phyloP scores from a whole-genome alignment of 92 coral and sea anemone species.

The Bergia sp. region DNA sequence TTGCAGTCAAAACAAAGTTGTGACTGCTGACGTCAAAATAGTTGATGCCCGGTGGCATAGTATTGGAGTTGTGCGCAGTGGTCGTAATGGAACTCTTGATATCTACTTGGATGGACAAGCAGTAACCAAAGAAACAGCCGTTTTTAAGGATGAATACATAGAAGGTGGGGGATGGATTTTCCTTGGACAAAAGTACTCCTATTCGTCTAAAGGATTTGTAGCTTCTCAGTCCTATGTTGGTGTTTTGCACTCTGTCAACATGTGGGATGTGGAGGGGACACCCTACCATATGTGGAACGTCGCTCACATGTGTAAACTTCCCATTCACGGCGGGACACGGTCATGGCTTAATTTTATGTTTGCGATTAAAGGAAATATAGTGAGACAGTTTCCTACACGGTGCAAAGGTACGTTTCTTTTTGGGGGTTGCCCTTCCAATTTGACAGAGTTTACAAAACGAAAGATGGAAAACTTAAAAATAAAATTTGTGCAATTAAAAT shows the following conservation, averaged over 20 bases:
- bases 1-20: conserved; percentile 43
- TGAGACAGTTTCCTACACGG: conserved; percentile 51
- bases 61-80: conserved; percentile 57
- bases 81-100: conserved; percentile 5
- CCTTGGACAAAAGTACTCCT: conserved; percentile 59
- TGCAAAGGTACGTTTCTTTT: conserved; percentile 52
- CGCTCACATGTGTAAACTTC: conserved; percentile 67
- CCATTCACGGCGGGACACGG: conserved; percentile 53
- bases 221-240: conserved; percentile 54
- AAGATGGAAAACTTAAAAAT: too few relatives aligned
- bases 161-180: conserved; percentile 63
- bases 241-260: conserved; percentile 55
- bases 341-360: conserved; percentile 57
- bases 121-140: not conserved
- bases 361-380: conserved; percentile 53
- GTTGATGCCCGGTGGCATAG: conserved; percentile 64
- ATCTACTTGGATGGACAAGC: conserved; percentile 50
- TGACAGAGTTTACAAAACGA: too few relatives aligned
- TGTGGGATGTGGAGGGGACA: conserved; percentile 57
- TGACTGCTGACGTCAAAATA: conserved; percentile 38
- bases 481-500: too few relatives aligned
- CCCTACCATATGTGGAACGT: conserved; percentile 70
- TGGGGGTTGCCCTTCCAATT: too few relatives aligned
- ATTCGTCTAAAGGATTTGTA: not conserved
- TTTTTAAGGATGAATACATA: conserved; percentile 12